Conservation (phyloP, 1,140 invertebrate genomes). For the Drosophila nannoptera region DNA sequence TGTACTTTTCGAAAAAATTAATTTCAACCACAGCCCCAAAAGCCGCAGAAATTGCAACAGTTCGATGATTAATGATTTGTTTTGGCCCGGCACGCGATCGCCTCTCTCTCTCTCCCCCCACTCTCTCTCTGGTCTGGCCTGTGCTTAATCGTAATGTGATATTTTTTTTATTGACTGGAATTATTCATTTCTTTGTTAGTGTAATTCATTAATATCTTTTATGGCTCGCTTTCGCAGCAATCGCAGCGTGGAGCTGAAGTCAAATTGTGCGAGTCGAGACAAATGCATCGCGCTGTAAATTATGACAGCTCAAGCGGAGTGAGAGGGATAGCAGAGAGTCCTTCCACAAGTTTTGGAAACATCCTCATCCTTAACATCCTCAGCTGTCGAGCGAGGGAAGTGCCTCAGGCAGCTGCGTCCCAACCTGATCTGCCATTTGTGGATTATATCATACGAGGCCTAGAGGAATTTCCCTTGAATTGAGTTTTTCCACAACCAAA, state of each 20-base stretch:
- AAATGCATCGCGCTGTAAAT: conserved; percentile 2
- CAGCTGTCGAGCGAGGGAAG: no score
- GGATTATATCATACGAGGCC: no score
- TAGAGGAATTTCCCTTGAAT: no score
- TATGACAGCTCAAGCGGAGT: neutral
- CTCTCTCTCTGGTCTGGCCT: no score
- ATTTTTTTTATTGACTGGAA: conserved; percentile 53
- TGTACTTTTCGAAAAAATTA: conserved; percentile 64
- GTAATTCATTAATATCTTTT: conserved; percentile 71
- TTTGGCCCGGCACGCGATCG: conserved; percentile 49
- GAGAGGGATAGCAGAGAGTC: neutral
- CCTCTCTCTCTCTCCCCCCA: conserved; percentile 3
- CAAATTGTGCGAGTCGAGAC: conserved; percentile 13
- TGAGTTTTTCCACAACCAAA: no score
- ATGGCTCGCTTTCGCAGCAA: conserved; percentile 41
- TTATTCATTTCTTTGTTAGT: conserved; percentile 66
- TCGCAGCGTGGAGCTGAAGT: conserved; percentile 39
- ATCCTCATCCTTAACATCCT: no score
- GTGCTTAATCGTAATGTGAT: conserved; percentile 47
- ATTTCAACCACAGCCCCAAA: conserved; percentile 65
- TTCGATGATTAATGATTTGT: conserved; percentile 74
- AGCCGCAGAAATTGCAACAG: conserved; percentile 62
- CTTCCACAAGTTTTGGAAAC: neutral
- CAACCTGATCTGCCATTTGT: no score
- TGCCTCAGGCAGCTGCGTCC: no score